phyloP scores from a whole-genome alignment of 2,888 invertebrate species.

The Nowickia ferox region DNA sequence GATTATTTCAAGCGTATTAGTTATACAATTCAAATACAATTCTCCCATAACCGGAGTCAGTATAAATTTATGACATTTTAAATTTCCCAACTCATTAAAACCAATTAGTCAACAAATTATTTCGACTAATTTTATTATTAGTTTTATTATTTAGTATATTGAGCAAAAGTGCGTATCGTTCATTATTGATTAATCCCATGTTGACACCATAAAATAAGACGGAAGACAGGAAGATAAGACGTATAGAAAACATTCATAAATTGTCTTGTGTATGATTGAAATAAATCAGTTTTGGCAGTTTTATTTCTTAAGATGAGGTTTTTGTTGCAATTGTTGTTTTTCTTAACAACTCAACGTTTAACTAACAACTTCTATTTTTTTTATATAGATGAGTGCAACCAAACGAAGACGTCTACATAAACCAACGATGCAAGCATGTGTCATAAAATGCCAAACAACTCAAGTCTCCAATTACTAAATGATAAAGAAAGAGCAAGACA shows the following conservation, averaged over 20 bases:
- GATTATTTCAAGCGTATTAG: slow-evolving; percentile 40
- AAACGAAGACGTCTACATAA: slow-evolving; percentile 28
- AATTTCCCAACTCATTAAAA: slow-evolving; percentile 65
- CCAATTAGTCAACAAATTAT: slow-evolving; percentile 66
- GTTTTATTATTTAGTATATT: slow-evolving; percentile 15
- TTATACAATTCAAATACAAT: slow-evolving; percentile 28
- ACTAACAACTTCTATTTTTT: background rate
- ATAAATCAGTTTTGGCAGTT: slow-evolving; percentile 67
- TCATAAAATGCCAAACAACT: slow-evolving; percentile 68
- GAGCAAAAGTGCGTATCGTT: background rate
- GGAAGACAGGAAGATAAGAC: slow-evolving; percentile 1
- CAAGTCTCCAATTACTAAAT: slow-evolving; percentile 67
- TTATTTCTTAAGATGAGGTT: slow-evolving; percentile 50
- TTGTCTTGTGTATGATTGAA: slow-evolving; percentile 9
- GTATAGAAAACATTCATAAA: slow-evolving; percentile 14
- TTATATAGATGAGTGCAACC: background rate
- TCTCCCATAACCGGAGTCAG: slow-evolving; percentile 5
- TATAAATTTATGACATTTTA: slow-evolving; percentile 57
- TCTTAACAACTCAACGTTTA: slow-evolving; percentile 29
- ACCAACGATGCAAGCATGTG: slow-evolving; percentile 60
- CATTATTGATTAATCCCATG: slow-evolving; percentile 27
- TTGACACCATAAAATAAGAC: background rate
- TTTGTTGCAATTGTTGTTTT: slow-evolving; percentile 20
- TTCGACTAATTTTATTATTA: slow-evolving; percentile 4
- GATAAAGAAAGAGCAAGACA: slow-evolving; percentile 3